Conservation (phyloP, 35 echinoderm and acorn worm genomes). For the Stichopus chloronotus region DNA sequence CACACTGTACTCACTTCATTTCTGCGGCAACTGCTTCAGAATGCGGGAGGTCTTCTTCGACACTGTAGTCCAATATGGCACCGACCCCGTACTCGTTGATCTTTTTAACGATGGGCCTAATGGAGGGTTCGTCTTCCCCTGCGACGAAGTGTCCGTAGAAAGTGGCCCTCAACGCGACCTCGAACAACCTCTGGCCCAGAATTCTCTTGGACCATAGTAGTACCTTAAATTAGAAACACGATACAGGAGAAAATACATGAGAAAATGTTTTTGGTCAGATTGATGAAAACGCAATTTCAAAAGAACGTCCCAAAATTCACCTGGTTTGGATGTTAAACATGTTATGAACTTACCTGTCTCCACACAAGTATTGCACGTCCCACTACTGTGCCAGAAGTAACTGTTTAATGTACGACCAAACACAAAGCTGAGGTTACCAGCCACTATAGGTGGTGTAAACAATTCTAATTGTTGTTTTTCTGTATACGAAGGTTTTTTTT, state of each 20-base stretch:
- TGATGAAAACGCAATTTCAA: too few species aligned
- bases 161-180: slow-evolving; percentile 71
- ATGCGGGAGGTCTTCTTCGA: slow-evolving; percentile 93
- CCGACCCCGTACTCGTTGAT: slow-evolving; percentile 89
- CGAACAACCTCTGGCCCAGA: slow-evolving; percentile 83
- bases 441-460: too few species aligned
- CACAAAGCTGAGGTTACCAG: too few species aligned
- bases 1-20: slow-evolving; percentile 82
- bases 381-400: too few species aligned
- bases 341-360: background rate
- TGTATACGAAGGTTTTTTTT: too few species aligned
- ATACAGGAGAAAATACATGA: slow-evolving; percentile 16
- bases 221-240: slow-evolving; percentile 60
- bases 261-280: background rate
- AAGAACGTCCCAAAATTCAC: background rate
- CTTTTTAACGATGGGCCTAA: slow-evolving; percentile 73
- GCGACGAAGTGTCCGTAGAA: slow-evolving; percentile 99
- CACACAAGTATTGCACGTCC: too few species aligned
- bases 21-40: slow-evolving; percentile 88
- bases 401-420: too few species aligned
- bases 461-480: too few species aligned
- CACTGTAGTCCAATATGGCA: slow-evolving; percentile 96
- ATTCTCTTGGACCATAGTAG: slow-evolving; percentile 73
- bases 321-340: background rate
- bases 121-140: slow-evolving; percentile 83